Base-by-base conservation (phyloP, 2,888 invertebrate species). In the Campoplex nolae region DNA sequence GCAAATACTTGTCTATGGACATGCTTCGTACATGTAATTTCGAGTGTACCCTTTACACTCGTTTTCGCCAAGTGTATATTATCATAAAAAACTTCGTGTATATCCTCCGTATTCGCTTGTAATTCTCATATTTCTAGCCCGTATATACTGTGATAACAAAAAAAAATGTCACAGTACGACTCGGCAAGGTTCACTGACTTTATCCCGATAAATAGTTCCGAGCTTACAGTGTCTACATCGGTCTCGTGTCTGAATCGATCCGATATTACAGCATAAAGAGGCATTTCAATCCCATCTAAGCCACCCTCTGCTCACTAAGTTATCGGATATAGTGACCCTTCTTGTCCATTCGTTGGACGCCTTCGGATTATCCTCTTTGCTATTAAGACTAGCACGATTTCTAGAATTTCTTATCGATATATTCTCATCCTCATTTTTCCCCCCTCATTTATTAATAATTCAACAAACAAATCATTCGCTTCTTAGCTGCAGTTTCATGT, bases 301-400 rank as follows among this genome's bases (percentile, higher is more conserved):
- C 42, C 48, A 54, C 78, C 77, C 58, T 73, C 71, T 32, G 38
- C 74, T 45, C 35, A 28, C 70, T 67, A 65, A 76, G 38, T 79
- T 83, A 83, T 76, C 65, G 71, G 70, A 86, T 83, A 76, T 70
- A 67, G n/a, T 42, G 45, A 79, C 38, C 79, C 62, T 38, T 48
- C 28, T 28, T 32, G 67, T 42, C 65, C 51, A 18, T 56, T 82
- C 56, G 67, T 58, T 67, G 42, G 23, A 35, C 28, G 48, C 70
- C 62, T 70, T 54, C 73, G 79, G 45, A 86, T 71, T 83, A 75
- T 65, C 65, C 28, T 62, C 28, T 42, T 23, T 67, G 67, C 70
- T 23, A 45, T 77, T 51, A 9, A 45, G 42, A 13, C 77, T 51
- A 68, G 51, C 54, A 56, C 75, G 67, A 54, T 42, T 65, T 18